A percentile compares a stretch with the other conserved stretches of the same genome.
Conservation (phyloP, 2,797 vertebrate species). For the Protonibea diacanthus region DNA sequence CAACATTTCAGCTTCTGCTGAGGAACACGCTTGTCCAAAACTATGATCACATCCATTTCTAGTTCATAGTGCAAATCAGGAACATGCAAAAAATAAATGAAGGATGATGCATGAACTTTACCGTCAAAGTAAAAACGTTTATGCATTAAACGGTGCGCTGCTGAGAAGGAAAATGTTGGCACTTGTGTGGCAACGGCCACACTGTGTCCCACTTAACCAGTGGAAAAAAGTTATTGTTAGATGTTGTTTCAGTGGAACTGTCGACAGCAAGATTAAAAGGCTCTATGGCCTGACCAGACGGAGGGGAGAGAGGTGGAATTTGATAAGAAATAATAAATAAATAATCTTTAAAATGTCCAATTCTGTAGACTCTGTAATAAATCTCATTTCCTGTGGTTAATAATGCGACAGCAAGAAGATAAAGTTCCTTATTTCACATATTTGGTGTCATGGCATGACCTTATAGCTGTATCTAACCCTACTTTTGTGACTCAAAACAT, state of each 20-base stretch:
- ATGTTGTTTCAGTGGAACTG: constrained; percentile 35
- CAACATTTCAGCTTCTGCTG: background rate
- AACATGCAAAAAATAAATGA: no score
- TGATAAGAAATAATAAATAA: background rate
- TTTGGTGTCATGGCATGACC: background rate
- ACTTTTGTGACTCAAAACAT: background rate
- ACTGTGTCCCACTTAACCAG: constrained; percentile 44
- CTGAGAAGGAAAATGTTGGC: constrained; percentile 37
- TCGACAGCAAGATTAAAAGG: constrained; percentile 21
- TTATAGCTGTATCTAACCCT: background rate
- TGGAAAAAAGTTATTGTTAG: constrained; percentile 56
- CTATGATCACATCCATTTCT: background rate
- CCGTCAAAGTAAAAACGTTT: constrained; percentile 36
- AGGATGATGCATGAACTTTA: constrained; percentile 16
- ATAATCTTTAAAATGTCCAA: background rate
- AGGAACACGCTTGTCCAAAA: background rate
- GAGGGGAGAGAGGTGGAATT: background rate
- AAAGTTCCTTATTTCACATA: background rate
- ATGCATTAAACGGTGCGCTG: constrained; percentile 14
- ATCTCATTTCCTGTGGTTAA: background rate
- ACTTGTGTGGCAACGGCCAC: constrained; percentile 25
- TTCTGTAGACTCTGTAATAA: background rate
- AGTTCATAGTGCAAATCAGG: background rate
- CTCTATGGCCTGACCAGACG: background rate
- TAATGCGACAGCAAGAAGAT: background rate